Conservation (phyloP, 1,140 invertebrate genomes). For the Formica exsecta region DNA sequence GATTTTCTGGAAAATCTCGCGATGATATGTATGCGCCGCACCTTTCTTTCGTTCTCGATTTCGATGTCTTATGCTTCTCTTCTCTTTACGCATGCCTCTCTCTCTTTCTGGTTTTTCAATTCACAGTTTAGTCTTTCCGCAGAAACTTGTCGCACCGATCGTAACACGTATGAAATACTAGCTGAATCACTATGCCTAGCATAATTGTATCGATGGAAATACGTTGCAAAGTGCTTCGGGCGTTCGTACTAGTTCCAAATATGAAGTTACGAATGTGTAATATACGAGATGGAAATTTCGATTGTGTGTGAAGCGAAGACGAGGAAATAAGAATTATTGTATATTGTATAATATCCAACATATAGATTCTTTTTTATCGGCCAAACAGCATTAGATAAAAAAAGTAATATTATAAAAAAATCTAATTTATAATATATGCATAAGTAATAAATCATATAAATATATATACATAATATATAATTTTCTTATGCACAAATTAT, state of each 20-base stretch:
- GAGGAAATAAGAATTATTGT: background rate
- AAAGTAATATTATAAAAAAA: background rate
- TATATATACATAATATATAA: background rate
- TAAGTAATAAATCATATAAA: no score
- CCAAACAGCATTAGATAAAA: background rate
- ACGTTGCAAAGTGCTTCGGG: constrained; percentile 41
- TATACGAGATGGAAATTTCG: constrained; percentile 24
- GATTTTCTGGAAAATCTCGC: constrained; percentile 63
- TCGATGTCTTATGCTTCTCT: background rate
- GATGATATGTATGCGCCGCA: constrained; percentile 31
- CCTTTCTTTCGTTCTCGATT: background rate
- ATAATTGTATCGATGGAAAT: constrained; percentile 54
- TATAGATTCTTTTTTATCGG: background rate
- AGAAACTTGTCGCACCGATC: constrained; percentile 55
- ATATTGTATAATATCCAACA: background rate
- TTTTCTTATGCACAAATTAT: background rate
- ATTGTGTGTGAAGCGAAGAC: constrained; percentile 12
- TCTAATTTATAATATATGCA: background rate
- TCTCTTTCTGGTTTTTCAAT: constrained; percentile 20
- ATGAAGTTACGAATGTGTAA: constrained; percentile 34
- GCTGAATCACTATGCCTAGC: constrained; percentile 27
- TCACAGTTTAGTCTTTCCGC: constrained; percentile 24
- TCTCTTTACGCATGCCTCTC: background rate
- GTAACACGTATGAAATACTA: constrained; percentile 19
- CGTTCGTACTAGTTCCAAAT: constrained; percentile 15